phyloP scores from a whole-genome alignment of 92 coral and sea anemone genomes.

The Anthopleura xanthogrammica region DNA sequence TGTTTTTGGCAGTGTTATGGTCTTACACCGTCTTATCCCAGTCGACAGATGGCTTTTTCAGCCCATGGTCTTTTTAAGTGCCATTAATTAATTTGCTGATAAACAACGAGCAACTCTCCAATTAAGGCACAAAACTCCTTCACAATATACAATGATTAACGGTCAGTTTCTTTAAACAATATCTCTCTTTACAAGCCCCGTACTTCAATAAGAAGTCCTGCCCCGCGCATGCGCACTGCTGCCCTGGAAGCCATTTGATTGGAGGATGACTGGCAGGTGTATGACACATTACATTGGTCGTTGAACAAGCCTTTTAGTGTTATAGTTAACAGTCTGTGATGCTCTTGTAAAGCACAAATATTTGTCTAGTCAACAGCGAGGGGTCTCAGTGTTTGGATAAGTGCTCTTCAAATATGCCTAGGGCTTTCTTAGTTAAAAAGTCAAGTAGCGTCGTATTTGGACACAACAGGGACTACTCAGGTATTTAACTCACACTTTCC shows the following conservation, averaged over 20 bases:
- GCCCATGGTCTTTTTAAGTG: slow-evolving; percentile 16
- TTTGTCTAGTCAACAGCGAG: slow-evolving; percentile 53
- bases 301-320: slow-evolving; percentile 64
- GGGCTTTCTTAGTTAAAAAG: slow-evolving; percentile 85
- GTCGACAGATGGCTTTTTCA: slow-evolving; percentile 24
- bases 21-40: background rate
- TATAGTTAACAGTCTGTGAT: slow-evolving; percentile 69
- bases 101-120: slow-evolving; percentile 79
- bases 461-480: slow-evolving; percentile 52
- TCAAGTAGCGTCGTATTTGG: slow-evolving; percentile 30
- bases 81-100: slow-evolving; percentile 29
- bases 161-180: slow-evolving; percentile 83
- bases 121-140: slow-evolving; percentile 81
- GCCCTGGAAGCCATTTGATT: slow-evolving; percentile 63
- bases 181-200: slow-evolving; percentile 84
- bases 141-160: slow-evolving; percentile 80
- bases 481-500: slow-evolving; percentile 22
- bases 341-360: slow-evolving; percentile 73
- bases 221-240: slow-evolving; percentile 68
- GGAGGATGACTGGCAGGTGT: slow-evolving; percentile 88
- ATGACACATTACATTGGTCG: slow-evolving; percentile 73
- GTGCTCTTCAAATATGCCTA: slow-evolving; percentile 54
- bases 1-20: background rate
- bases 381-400: slow-evolving; percentile 33
- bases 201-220: slow-evolving; percentile 40